Conservation (phyloP, 2,888 invertebrate species). For the Drosophila flavopinicola region DNA sequence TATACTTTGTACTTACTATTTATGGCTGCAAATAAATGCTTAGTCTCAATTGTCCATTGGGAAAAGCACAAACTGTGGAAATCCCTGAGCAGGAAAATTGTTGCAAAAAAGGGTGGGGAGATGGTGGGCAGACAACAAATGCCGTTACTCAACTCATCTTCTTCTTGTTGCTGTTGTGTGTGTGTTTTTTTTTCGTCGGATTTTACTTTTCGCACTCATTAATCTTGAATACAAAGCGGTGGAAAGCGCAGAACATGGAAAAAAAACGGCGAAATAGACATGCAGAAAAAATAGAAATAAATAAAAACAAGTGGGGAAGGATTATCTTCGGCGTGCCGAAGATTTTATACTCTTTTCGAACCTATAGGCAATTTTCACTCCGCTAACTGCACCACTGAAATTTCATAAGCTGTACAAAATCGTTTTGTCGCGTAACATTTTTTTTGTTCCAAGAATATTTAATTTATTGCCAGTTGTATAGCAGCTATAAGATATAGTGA, state of each 20-base stretch:
- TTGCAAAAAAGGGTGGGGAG: too few relatives aligned
- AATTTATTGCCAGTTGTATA: too few relatives aligned
- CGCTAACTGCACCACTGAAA: too few relatives aligned
- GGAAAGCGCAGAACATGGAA: conserved; percentile 42
- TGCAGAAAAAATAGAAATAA: conserved; percentile 9
- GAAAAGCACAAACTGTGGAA: conserved; percentile 7
- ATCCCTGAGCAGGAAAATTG: background rate
- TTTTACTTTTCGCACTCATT: conserved; percentile 48
- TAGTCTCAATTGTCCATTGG: conserved; percentile 36
- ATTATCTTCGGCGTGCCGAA: too few relatives aligned
- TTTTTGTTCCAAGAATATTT: too few relatives aligned
- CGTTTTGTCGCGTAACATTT: too few relatives aligned
- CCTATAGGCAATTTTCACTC: too few relatives aligned
- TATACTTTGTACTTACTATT: conserved; percentile 12
- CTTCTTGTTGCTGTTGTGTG: conserved; percentile 4
- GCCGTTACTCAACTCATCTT: conserved; percentile 25
- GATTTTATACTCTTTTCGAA: too few relatives aligned
- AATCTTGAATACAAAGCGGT: conserved; percentile 60
- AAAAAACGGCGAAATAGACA: conserved; percentile 16
- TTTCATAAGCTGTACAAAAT: too few relatives aligned
- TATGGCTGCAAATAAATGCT: conserved; percentile 39
- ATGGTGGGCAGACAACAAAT: background rate
- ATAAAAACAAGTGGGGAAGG: too few relatives aligned
- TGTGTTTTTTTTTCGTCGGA: conserved; percentile 10
- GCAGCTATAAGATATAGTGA: too few relatives aligned